These are phyloP conservation scores for Tricholauxania praeusta DNA, from an alignment of 2,888 invertebrate genomes.

Conservation along the genomic window DNA sequence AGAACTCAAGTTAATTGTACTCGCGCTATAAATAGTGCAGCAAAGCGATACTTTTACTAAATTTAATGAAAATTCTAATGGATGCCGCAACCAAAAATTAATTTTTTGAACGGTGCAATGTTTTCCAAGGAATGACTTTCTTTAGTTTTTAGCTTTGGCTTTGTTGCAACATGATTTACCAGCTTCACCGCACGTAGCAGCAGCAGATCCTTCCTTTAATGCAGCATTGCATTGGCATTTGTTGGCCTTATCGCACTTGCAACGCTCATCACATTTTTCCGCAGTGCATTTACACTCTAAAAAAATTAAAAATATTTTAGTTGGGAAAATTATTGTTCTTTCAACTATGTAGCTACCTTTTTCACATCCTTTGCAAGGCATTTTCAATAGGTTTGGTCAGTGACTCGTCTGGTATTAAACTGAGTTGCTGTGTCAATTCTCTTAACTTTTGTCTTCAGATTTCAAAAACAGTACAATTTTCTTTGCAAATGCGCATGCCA, in stretches of 20 bases:
- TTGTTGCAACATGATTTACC: constrained; percentile 30
- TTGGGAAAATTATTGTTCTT: background rate
- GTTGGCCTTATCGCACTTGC: constrained; percentile 45
- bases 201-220: background rate
- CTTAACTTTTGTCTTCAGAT: too few relatives aligned
- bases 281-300: constrained; percentile 49
- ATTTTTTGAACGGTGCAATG: too few relatives aligned
- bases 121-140: background rate
- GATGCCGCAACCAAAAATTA: too few relatives aligned
- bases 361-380: constrained; percentile 44
- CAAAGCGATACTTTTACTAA: too few relatives aligned
- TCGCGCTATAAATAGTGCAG: too few relatives aligned
- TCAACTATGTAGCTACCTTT: constrained; percentile 34
- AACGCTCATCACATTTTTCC: constrained; percentile 46
- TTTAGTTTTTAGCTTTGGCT: constrained; percentile 10
- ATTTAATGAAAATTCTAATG: too few relatives aligned
- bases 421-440: too few relatives aligned
- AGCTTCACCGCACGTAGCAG: background rate
- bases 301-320: constrained; percentile 8
- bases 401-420: too few relatives aligned
- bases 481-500: too few relatives aligned
- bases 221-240: constrained; percentile 39
- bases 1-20: too few relatives aligned
- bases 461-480: too few relatives aligned
- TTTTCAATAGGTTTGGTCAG: constrained; percentile 19